Evolutionary conservation across 1,140 invertebrate genomes (phyloP), one percentile per base, ranked within the genome.

Genomic region (Phocides pigmalion): DNA sequence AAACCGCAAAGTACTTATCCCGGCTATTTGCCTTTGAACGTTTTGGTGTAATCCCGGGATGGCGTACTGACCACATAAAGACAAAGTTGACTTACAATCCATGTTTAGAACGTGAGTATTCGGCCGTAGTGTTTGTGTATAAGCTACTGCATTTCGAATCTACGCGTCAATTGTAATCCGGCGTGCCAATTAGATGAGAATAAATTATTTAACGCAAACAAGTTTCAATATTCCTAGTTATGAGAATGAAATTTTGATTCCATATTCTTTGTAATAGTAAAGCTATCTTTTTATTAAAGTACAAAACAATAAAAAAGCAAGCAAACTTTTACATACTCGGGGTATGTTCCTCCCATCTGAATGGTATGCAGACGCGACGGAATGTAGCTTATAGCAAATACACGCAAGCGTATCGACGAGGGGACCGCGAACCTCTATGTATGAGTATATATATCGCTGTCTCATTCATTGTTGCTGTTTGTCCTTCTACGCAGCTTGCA

Each of bases 401-500:
- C 11, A 28, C 25, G 25, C 25, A n/a, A 20, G 44, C 17, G 4
- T 22, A 22, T 8, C 15, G 39, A 42, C 66, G n/a, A n/a, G 22
- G 67, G 67, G 76, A 71, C 78, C 68, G 42, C 58, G 42, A 50
- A 76, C 74, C 73, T 66, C 71, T 64, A 66, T 54, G 67, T 74
- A 73, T 76, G 16, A 6, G 11, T 20, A 17, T 14, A 15, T 58
- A 12, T 59, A 79, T 65, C 85, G 83, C 83, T 87, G 75, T 87
- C 75, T 88, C 86, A 90, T 88, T 90, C 63, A 90, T 77, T 91
- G 84, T 91, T 89, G 90, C 90, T 91, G 84, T 92, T 86, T 91
- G 83, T 89, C 86, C 85, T 92, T 92, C 89, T 92, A 87, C 85
- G 91, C 94, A 95, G 95, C 95, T 95, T 95, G 94, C 95, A 95